Base-by-base conservation (phyloP, 2,797 vertebrate genomes). In the Ataeniobius toweri region DNA sequence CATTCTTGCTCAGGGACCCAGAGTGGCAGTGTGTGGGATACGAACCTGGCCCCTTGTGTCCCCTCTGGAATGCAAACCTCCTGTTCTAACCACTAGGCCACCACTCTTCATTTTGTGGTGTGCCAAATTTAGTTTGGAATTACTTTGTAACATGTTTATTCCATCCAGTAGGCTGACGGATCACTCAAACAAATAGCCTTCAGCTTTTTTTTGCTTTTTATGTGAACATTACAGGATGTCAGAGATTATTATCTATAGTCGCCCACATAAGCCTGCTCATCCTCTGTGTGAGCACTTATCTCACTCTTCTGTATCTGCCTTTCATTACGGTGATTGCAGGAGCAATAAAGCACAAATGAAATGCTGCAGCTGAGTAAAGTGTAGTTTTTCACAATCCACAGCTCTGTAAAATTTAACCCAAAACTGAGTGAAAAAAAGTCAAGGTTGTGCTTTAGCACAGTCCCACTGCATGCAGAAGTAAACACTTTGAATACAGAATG, bases 281-380 rank as follows among this genome's bases (percentile, higher is more conserved):
- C 20, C 13, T 73, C 69, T 56, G 20, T 41, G 63, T 67, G 73
- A 65, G 46, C 31, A 68, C 56, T 72, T 73, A 9, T 58, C 16
- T 18, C 44, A 31, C 59, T 63, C 22, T 20, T 20, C 20, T 41
- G 22, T 39, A 39, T 67, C 3, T 67, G 51, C 74, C 74, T 81
- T 84, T 84, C 73, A 79, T 84, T 75, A 63, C 6, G 3, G 28
- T 16, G 28, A 36, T 63, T 63, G 16, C 16, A 22, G 73, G 68
- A 88, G 79, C 82, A 85, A 75, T 72, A 77, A 68, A 75, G 81
- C 76, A 67, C 74, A 82, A 81, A 88, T 85, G 77, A 88, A 80
- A 83, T 71, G 84, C 75, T 73, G 84, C 50, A 22, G 53, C 83
- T 86, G 80, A 86, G 78, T 83, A 87, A 90, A 88, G 48, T 79